Percentiles rank a stretch among this genome's conserved stretches.
Evolutionary conservation across 1,140 invertebrate genomes (phyloP).

Genomic region (Carposina sasakii): DNA sequence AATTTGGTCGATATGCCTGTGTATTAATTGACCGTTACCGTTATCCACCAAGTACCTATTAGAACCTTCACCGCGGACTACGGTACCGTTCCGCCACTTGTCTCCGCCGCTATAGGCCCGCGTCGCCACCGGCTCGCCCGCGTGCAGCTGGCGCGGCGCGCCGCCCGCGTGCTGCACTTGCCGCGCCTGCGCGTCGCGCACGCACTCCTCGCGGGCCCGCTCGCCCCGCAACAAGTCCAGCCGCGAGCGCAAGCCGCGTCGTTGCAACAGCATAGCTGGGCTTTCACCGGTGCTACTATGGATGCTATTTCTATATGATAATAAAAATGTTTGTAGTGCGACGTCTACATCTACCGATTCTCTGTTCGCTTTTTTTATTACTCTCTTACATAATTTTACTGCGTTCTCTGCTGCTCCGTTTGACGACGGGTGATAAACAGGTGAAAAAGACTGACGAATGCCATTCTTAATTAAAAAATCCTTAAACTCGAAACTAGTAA

Average conservation of each 20-base stretch:
- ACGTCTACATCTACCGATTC: too few relatives aligned
- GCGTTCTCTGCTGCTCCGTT: background rate
- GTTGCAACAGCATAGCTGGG: conserved; percentile 6
- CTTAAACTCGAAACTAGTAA: background rate
- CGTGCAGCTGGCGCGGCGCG: background rate
- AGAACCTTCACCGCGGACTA: too few relatives aligned
- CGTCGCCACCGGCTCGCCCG: background rate
- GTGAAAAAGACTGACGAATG: background rate
- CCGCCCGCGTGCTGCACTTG: background rate
- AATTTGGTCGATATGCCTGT: too few relatives aligned
- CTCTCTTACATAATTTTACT: background rate
- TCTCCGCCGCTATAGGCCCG: background rate
- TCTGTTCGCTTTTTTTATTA: background rate
- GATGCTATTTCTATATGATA: background rate
- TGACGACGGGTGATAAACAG: background rate
- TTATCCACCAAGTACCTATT: too few relatives aligned
- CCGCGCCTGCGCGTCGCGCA: background rate
- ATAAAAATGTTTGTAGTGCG: too few relatives aligned
- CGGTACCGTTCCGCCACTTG: background rate
- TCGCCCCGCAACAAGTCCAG: conserved; percentile 2
- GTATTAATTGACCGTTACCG: too few relatives aligned
- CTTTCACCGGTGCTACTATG: conserved; percentile 1
- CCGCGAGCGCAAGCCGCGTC: background rate
- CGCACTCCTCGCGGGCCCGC: background rate
- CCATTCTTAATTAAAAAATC: background rate